phyloP scores from a whole-genome alignment of 2,797 vertebrate species.

The Brachyrhaphis roseni region DNA sequence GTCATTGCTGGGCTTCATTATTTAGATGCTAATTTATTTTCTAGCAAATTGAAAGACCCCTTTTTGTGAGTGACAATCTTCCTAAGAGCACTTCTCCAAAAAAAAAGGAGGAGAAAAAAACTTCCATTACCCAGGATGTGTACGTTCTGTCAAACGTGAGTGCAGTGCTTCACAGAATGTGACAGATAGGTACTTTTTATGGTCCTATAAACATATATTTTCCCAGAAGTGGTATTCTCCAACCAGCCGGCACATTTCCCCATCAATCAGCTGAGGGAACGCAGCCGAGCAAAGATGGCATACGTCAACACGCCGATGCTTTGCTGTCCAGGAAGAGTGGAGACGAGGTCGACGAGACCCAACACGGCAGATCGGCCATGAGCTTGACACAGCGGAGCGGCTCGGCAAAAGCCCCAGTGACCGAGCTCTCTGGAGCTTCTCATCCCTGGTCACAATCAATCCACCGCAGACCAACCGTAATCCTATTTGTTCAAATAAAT shows the following conservation, averaged over 20 bases:
- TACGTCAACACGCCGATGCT: conserved; percentile 61
- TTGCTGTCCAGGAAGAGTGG: conserved; percentile 62
- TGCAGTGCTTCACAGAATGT: conserved; percentile 37
- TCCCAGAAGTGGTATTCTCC: conserved; percentile 33
- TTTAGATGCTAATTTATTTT: conserved; percentile 46
- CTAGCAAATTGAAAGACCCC: conserved; percentile 40
- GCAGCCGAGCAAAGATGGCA: conserved; percentile 56
- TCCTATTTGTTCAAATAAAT: conserved; percentile 83
- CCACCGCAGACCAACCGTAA: conserved; percentile 71
- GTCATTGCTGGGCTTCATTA: conserved; percentile 40
- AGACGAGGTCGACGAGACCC: conserved; percentile 42
- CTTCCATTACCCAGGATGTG: conserved; percentile 23
- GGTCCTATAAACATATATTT: conserved; percentile 49
- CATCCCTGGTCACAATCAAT: conserved; percentile 76
- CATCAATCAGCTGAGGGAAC: conserved; percentile 43
- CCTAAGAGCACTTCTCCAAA: conserved; percentile 10
- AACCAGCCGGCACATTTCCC: conserved; percentile 47
- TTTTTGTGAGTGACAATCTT: conserved; percentile 43
- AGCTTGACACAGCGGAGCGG: conserved; percentile 62
- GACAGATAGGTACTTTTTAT: conserved; percentile 55
- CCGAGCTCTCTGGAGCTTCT: conserved; percentile 56
- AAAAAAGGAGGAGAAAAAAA: conserved; percentile 15
- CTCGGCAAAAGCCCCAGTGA: conserved; percentile 34
- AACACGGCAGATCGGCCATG: conserved; percentile 56
- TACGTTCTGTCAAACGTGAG: conserved; percentile 34